Conservation (phyloP, 2,888 invertebrate species). For the Graphium colonna region DNA sequence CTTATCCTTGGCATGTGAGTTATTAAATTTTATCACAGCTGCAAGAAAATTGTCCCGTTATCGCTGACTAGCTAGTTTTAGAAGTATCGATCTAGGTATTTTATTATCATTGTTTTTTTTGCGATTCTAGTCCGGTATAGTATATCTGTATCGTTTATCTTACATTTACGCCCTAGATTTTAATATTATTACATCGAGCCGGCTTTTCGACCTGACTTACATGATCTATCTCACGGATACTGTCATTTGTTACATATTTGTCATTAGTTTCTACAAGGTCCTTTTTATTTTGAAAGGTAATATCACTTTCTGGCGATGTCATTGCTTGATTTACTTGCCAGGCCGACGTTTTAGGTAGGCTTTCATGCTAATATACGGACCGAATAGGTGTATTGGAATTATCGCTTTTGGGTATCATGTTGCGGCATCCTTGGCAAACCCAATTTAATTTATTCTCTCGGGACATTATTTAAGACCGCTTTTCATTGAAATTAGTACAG, state of each 20-base stretch:
- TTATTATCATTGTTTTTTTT: neutral
- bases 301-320: too few relatives aligned
- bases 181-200: neutral
- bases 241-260: neutral
- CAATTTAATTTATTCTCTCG: slow-evolving; percentile 14
- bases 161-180: neutral
- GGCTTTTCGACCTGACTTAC: neutral
- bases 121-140: neutral
- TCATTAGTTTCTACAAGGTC: neutral
- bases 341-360: neutral
- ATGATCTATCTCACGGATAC: neutral
- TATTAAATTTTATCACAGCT: neutral
- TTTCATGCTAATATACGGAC: neutral
- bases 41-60: neutral
- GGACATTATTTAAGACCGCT: slow-evolving; percentile 3
- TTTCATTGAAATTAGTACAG: too few relatives aligned
- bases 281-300: too few relatives aligned
- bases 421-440: slow-evolving; percentile 21
- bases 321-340: too few relatives aligned
- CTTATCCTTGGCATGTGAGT: neutral
- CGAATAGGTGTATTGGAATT: too few relatives aligned
- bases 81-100: neutral
- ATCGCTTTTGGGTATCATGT: slow-evolving; percentile 20
- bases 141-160: too few relatives aligned
- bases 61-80: neutral